Base-by-base conservation (phyloP, 2,113 vertebrate species). In the Mustela nigripes region DNA sequence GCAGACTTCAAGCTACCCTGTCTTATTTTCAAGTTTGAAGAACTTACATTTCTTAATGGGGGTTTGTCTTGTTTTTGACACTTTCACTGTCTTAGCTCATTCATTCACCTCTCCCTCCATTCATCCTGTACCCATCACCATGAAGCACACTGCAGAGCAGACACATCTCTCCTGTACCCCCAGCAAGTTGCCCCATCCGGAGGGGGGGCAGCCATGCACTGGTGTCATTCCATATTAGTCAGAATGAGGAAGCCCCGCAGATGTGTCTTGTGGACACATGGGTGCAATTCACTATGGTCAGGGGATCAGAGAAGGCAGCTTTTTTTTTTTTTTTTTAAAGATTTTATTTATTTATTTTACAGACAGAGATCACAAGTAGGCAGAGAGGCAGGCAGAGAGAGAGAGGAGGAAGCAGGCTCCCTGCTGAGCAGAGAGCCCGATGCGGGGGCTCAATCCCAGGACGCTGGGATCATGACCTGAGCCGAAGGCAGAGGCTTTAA, bases 21-120 rank as follows among this genome's bases (percentile, higher is more conserved):
- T 42, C 45, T 80, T 92, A 67, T 53, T 65, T 91, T 89, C 58
- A 80, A 87, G 31, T 90, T 24, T 73, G 18, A 39, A 88, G 86
- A 48, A 50, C 36, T 89, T 89, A 76, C 58, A 39, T 58, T 79
- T 71, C 63, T 82, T 82, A 45, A 56, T 14, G 76, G 31, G 28
- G 8, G 16, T 33, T 94, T 33, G 2, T 78, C 42, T 78, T 56
- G 36, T 45, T 22, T 84, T n/a, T 71, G 67, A 56, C 9, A 53
- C 26, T 67, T 50, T 76, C n/a, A 39, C 56, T 8, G 33, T 76
- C 87, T 84, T 92, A 53, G 31, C 26, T 86, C 53, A 31, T 18
- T n/a, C 31, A 45, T 15, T 16, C 0, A 1, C 26, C 73, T 42
- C 1, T 56, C 39, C 60, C 19, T 31, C 53, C 36, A 18, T 50